These are phyloP conservation scores for Acanthaster planci DNA, from an alignment of 35 echinoderm and acorn worm genomes.

Conservation along the genomic window DNA sequence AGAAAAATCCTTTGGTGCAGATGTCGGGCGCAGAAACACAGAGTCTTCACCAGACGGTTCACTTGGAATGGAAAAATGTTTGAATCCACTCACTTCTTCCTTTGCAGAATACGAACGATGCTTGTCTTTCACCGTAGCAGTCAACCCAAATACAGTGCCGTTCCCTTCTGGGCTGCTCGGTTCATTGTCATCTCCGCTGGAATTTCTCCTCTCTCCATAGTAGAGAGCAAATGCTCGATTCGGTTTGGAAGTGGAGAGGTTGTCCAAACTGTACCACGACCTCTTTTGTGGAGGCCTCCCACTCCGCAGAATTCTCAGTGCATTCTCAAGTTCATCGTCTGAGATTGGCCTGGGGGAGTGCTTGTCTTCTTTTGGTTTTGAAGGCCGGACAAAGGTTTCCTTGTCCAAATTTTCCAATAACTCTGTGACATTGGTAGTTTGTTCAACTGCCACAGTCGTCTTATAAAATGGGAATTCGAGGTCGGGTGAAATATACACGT, in stretches of 20 bases:
- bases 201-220: not conserved
- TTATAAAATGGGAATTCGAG: not conserved
- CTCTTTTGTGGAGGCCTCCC: not conserved
- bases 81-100: too few relatives aligned
- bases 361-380: not conserved
- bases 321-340: not conserved
- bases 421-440: not conserved
- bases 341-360: not conserved
- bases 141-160: not conserved
- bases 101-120: too few relatives aligned
- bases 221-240: constrained; percentile 2
- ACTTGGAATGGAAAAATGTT: too few relatives aligned
- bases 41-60: too few relatives aligned
- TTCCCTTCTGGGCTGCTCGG: not conserved
- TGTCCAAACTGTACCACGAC: constrained; percentile 12
- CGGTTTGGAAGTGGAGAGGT: not conserved
- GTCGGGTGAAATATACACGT: not conserved
- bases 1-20: too few relatives aligned
- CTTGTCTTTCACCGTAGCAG: too few relatives aligned
- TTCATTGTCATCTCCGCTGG: not conserved
- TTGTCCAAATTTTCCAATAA: constrained; percentile 8
- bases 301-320: constrained; percentile 14
- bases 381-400: not conserved
- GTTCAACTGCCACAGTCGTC: not conserved
- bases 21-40: too few relatives aligned